Evolutionary conservation across 2,113 vertebrate genomes (phyloP), one percentile per base, ranked within the genome.

Genomic region (Tenebrosternarchus preto): DNA sequence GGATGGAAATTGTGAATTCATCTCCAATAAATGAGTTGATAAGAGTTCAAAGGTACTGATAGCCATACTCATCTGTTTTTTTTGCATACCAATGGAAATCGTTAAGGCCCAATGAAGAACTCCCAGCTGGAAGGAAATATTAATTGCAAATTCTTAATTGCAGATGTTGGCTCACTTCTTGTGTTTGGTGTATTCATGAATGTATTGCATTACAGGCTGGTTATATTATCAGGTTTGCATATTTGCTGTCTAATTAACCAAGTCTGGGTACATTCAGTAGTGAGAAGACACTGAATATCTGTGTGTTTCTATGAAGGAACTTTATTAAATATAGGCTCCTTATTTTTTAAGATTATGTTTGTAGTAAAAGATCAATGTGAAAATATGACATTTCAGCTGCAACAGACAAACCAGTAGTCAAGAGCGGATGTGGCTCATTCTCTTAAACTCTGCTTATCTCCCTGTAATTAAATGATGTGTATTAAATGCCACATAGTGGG

Each of bases 11-110:
- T 72, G 69, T 77, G 53, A 27, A 72, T 74, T 74, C 79, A 77
- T 33, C 46, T 36, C 53, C 16, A 90, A 88, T 92, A 92, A 93
- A 92, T 92, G 83, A 87, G 81, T 85, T 85, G 89, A 85, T 83
- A 83, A 77, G 85, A 84, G 77, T 86, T 91, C 89, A 92, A 91
- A 55, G 46, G 46, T 78, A 60, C 77, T 76, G 75, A 82, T 67
- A 69, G 36, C 46, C 24, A 80, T 63, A 68, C 31, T 60, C 68
- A 78, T 78, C 55, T 63, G 27, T 73, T 50, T 16, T 71, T n/a
- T 39, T 70, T 64, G 15, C 59, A 78, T 71, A 55, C 50, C 69
- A 74, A 57, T 39, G 66, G 22, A 55, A 63, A 69, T 55, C 25
- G 29, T 72, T 56, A 76, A 79, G 83, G 81, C 86, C 83, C 88